Evolutionary conservation across 2,797 vertebrate species (phyloP).

Genomic region (Tolypeutes matacus): DNA sequence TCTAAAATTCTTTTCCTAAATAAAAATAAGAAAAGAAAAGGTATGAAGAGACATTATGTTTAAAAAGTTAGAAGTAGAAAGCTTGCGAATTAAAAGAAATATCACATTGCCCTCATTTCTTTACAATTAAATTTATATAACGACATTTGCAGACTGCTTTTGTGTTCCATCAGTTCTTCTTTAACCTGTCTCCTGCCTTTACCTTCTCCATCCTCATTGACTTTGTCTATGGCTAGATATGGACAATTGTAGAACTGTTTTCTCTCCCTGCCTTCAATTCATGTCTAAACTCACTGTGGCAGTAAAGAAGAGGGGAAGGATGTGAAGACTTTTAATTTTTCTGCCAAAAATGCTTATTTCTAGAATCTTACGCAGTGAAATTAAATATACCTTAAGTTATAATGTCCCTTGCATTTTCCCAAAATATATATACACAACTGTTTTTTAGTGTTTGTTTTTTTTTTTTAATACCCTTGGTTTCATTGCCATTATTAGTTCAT

Average conservation of each 20-base stretch:
- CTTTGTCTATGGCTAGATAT: not conserved
- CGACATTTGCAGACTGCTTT: not conserved
- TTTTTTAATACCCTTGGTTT: slow-evolving; percentile 6
- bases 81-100: not conserved
- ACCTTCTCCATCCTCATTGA: not conserved
- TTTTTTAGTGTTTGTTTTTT: not conserved
- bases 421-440: not conserved
- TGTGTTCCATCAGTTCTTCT: not conserved
- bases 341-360: not conserved
- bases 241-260: not conserved
- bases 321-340: slow-evolving; percentile 4
- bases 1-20: not conserved
- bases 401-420: not conserved
- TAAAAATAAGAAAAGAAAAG: slow-evolving; percentile 16
- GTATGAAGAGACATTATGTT: not conserved
- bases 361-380: not conserved
- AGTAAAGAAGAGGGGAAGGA: not conserved
- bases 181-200: not conserved
- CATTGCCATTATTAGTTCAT: slow-evolving; percentile 76
- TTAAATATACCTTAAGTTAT: not conserved
- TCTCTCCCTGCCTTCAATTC: not conserved
- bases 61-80: slow-evolving; percentile 36
- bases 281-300: not conserved
- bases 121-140: not conserved
- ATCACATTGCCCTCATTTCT: not conserved